Conservation (phyloP, 2,113 vertebrate species). For the Hippocampus comes region DNA sequence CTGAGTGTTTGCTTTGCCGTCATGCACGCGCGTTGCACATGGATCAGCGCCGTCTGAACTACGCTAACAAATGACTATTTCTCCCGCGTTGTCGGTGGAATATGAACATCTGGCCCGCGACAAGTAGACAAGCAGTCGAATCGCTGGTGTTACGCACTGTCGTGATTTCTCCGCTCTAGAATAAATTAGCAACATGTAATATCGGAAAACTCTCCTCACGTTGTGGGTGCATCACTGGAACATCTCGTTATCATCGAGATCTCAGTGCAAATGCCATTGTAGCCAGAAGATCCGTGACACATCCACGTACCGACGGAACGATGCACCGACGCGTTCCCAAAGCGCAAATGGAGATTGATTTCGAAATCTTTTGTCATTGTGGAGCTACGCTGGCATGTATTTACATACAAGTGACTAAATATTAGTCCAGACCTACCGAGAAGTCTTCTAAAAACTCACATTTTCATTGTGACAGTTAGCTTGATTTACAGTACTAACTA, state of each 20-base stretch:
- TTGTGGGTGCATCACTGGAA: slow-evolving; percentile 76
- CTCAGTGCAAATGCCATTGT: slow-evolving; percentile 91
- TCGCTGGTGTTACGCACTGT: slow-evolving; percentile 43
- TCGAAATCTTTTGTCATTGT: slow-evolving; percentile 59
- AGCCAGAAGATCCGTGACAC: slow-evolving; percentile 77
- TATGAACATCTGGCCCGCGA: slow-evolving; percentile 26
- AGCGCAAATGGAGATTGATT: slow-evolving; percentile 49
- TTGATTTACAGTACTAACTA: slow-evolving; percentile 96
- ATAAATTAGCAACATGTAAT: slow-evolving; percentile 93
- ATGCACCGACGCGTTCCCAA: slow-evolving; percentile 52
- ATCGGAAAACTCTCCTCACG: slow-evolving; percentile 73
- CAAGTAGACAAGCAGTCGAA: slow-evolving; percentile 25
- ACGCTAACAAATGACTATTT: slow-evolving; percentile 45
- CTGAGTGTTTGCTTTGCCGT: slow-evolving; percentile 74
- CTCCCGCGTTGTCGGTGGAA: slow-evolving; percentile 63
- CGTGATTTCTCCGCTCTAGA: slow-evolving; percentile 72
- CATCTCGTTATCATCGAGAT: slow-evolving; percentile 78
- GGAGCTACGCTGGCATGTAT: slow-evolving; percentile 75
- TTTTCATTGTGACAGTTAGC: slow-evolving; percentile 80
- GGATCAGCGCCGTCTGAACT: slow-evolving; percentile 77
- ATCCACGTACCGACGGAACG: slow-evolving; percentile 69
- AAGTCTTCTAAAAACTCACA: slow-evolving; percentile 90
- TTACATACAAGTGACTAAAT: slow-evolving; percentile 78
- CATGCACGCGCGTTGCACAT: slow-evolving; percentile 82
- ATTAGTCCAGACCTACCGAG: slow-evolving; percentile 85